phyloP scores from a whole-genome alignment of 1,140 invertebrate species.

The Notospermus geniculatus region DNA sequence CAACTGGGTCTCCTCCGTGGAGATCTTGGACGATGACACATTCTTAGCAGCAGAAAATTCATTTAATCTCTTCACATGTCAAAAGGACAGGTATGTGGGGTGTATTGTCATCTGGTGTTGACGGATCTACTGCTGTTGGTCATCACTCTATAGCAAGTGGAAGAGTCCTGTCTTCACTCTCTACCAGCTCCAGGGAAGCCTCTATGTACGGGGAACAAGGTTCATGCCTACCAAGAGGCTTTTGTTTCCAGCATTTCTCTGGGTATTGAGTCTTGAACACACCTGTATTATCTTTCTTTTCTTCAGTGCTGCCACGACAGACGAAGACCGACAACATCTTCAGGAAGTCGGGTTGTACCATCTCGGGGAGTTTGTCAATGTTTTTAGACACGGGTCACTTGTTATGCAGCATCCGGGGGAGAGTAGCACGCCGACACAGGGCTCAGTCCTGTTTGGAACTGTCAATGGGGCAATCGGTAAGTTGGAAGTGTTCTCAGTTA shows the following conservation, averaged over 20 bases:
- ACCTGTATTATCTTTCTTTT: neutral
- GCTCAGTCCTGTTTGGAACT: constrained; percentile 86
- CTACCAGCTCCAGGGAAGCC: no score
- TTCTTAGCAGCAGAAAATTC: constrained; percentile 95
- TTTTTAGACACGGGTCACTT: constrained; percentile 88
- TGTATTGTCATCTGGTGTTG: no score
- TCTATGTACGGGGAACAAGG: no score
- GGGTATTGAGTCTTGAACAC: no score
- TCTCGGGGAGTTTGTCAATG: constrained; percentile 95
- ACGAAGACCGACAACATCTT: constrained; percentile 94
- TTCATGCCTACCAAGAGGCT: no score
- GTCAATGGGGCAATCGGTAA: constrained; percentile 85
- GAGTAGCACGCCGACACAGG: constrained; percentile 75
- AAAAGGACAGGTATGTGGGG: constrained; percentile 77
- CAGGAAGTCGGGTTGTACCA: constrained; percentile 92
- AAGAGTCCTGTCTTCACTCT: no score
- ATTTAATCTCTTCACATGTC: constrained; percentile 85
- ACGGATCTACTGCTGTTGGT: no score
- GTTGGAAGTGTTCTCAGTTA: constrained; percentile 22
- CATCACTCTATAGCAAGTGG: no score
- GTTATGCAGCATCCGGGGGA: constrained; percentile 92
- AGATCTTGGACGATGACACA: constrained; percentile 97
- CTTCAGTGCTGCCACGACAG: constrained; percentile 85
- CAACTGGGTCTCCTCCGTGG: constrained; percentile 97
- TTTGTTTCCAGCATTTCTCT: no score